A percentile compares a stretch with the other conserved stretches of the same genome.
These are phyloP conservation scores for Procavia capensis DNA, from an alignment of 2,113 vertebrate genomes.

Conservation along the genomic window DNA sequence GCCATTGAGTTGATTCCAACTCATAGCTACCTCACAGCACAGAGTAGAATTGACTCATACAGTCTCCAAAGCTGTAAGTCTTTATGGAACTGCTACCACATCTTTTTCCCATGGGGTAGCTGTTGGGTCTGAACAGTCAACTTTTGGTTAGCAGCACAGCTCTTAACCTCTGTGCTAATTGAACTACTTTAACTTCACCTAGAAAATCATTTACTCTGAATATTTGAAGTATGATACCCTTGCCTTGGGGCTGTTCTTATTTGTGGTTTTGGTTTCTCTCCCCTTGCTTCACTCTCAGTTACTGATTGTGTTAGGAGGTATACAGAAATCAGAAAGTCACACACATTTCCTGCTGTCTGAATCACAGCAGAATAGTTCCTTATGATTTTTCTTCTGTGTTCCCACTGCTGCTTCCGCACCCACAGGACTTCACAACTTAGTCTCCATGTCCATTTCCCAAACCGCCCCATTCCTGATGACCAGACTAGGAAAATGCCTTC, in stretches of 20 bases:
- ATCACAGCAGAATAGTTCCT: background rate
- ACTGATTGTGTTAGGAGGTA: background rate
- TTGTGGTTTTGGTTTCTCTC: background rate
- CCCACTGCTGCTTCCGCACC: background rate
- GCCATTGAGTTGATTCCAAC: background rate
- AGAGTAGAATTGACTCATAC: background rate
- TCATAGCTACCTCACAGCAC: background rate
- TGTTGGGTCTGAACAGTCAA: background rate
- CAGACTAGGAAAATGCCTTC: background rate
- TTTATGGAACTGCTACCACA: background rate
- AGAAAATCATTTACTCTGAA: background rate
- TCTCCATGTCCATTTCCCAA: background rate
- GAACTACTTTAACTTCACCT: background rate
- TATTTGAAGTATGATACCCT: background rate
- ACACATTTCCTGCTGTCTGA: accelerated
- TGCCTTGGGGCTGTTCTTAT: background rate
- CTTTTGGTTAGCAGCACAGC: background rate
- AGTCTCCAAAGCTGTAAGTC: background rate
- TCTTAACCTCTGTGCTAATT: background rate
- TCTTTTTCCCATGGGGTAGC: background rate
- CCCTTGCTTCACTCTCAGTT: background rate
- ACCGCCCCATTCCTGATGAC: background rate
- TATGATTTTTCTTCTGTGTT: background rate
- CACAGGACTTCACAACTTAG: background rate
- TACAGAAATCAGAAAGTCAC: background rate